Base-by-base conservation (phyloP, 2,113 vertebrate genomes). In the Hylia prasina region DNA sequence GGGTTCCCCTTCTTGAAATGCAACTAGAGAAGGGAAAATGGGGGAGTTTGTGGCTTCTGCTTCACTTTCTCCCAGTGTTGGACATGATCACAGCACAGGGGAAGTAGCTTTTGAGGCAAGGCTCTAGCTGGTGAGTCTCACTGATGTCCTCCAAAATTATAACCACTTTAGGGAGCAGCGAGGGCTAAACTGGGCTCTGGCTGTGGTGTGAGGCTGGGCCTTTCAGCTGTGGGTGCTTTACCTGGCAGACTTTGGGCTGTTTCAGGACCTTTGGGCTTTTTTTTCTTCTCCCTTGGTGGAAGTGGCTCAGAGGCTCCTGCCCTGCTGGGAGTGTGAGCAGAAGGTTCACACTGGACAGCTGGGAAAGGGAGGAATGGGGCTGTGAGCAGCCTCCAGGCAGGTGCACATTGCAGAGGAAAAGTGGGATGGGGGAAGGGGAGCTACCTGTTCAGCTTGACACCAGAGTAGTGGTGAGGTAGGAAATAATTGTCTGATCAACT, bases 11-110 rank as follows among this genome's bases (percentile, higher is more conserved):
- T 75, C 44, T 84, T 64, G 35, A 91, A 66, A 31, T 28, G 58
- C 63, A 96, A 1, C 42, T 45, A 7, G 20, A 15, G 15, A 50
- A 89, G 13, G 51, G 24, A 77, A 60, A 70, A 50, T 8, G 7
- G n/a, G n/a, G 56, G 35, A 83, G 28, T 72, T 56, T 77, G 64
- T 58, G 87, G 60, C 56, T 94, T 95, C 70, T 78, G 30, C 56
- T 56, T 78, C 47, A 56, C 45, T 37, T 82, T 76, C 37, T 68
- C 51, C 23, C 30, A 87, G 45, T 13, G 53, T 17, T 40, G 39
- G n/a, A 77, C 28, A 42, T 13, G 33, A 25, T 63, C 44, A 35
- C 87, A 75, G 68, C 2, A 2, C 3, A 80, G 37, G 45, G 37
- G 31, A 72, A 28, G 47, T 2, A 15, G 33, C 31, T 61, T 87